A percentile compares a stretch with the other conserved stretches of the same genome.
These are phyloP conservation scores for Gobiocypris rarus DNA, from an alignment of 2,113 vertebrate genomes.

Conservation along the genomic window DNA sequence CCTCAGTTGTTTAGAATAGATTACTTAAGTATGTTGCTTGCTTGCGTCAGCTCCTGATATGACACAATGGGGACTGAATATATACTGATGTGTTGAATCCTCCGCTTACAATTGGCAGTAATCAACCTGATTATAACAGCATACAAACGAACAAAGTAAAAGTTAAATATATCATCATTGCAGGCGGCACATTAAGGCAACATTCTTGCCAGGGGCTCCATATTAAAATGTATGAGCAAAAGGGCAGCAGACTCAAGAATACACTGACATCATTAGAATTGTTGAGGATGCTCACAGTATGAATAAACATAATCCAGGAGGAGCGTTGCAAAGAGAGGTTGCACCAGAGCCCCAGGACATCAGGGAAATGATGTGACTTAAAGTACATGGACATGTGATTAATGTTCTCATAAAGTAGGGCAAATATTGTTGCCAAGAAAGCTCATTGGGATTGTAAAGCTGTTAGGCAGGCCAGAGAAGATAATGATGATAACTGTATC, in stretches of 20 bases:
- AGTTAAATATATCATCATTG: constrained; percentile 46
- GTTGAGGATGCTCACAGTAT: constrained; percentile 36
- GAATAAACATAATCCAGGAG: constrained; percentile 38
- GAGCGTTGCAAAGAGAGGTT: constrained; percentile 29
- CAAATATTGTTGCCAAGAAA: constrained; percentile 37
- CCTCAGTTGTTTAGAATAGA: constrained; percentile 3
- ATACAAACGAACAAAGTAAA: constrained; percentile 46
- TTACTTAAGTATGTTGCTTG: background rate
- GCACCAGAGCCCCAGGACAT: constrained; percentile 31
- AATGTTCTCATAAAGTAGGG: constrained; percentile 55
- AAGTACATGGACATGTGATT: constrained; percentile 56
- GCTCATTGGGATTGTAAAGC: constrained; percentile 36
- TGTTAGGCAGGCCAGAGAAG: constrained; percentile 25
- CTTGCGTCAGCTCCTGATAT: background rate
- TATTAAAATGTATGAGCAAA: constrained; percentile 50
- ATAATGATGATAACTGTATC: constrained; percentile 37
- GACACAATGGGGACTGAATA: background rate
- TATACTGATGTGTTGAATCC: constrained; percentile 27
- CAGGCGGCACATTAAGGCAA: constrained; percentile 38
- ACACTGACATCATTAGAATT: constrained; percentile 52
- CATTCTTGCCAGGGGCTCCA: constrained; percentile 24
- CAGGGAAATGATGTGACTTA: constrained; percentile 50
- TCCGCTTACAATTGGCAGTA: constrained; percentile 25
- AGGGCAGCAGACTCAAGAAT: constrained; percentile 43
- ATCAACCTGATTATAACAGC: constrained; percentile 39